Base-by-base conservation (phyloP, 2,113 vertebrate genomes). In the Muscicapa adusta region DNA sequence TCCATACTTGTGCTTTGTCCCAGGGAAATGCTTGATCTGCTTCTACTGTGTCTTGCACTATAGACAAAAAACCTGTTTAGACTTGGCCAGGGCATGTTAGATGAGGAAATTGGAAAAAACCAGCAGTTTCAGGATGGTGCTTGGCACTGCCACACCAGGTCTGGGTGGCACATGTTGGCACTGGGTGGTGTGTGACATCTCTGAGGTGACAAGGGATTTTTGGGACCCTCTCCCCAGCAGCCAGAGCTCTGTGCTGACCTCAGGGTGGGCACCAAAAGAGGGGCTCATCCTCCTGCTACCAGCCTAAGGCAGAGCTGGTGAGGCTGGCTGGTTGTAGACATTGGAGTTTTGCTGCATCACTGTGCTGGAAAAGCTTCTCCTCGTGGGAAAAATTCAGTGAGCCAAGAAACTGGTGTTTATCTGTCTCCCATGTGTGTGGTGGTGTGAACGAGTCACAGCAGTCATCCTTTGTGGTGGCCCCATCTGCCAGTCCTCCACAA, bases 111-210 rank as follows among this genome's bases (percentile, higher is more conserved):
- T 5, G 42, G 71, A 45, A 31, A 85, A 79, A 88, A 15, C 0
- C 47, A 57, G 31, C 31, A 23, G n/a, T 19, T 84, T 50, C 31
- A 42, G 63, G 71, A 22, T n/a, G 58, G 17, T 15, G 18, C 24
- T 62, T 34, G 53, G 18, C 11, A 5, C 31, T 18, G 7, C 4
- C 5, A n/a, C 51, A 14, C 28, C 36, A 8, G 36, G 47, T 45
- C 40, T 0, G 1, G 38, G 19, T 4, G 47, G 62, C 3, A 38
- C 2, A 0, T 0, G 0, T 7, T 47, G 53, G 66, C 45, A 25
- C 14, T 11, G 23, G 57, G 14, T 45, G n/a, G 54, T 19, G 50
- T 29, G 50, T 51, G 50, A 29, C 34, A 14, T 42, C 16, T 53
- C 36, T 26, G 50, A 0, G 2, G 36, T 47, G 83, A 16, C 11